Base-by-base conservation (phyloP, 2,113 vertebrate species). In the Pterocles gutturalis region DNA sequence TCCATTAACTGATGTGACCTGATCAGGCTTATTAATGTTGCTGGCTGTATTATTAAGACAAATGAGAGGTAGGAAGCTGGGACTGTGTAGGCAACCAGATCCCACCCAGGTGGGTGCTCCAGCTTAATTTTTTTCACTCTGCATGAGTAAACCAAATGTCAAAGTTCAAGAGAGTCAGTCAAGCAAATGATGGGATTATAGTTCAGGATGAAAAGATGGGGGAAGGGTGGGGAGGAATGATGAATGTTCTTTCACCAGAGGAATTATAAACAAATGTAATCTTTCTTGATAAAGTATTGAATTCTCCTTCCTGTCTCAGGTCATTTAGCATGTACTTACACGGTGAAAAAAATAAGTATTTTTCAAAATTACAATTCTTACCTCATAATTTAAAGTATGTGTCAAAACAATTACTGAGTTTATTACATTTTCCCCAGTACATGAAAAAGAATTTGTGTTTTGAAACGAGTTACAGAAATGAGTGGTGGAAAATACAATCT, bases 221-320 rank as follows among this genome's bases (percentile, higher is more conserved):
- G 26, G 17, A 28, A 36, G 5, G 19, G 10, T 1, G 2, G 13
- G 10, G 18, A 90, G 15, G 34, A 76, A 80, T 45, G 16, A 55
- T 9, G 4, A 96, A 89, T 86, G 31, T 3, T 65, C 33, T 79
- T 96, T 94, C 36, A 84, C 24, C 65, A 88, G 46, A 38, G 36
- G 66, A 92, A 89, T 90, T 79, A 91, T 17, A 89, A 94, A 95
- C 26, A 95, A 96, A 94, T 82, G 19, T 21, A 75, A 73, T 70
- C 7, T 46, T 92, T 82, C 60, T 45, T 80, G 18, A 90, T 87
- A 76, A 89, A 26, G 7, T 19, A 57, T 72, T 93, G 90, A 22
- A 58, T 79, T 84, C 19, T 75, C 2, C 5, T 82, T 49, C 10
- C 34, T 31, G 4, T 83, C 31, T 54, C 73, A 84, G 48, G 29